Base-by-base conservation (phyloP, 2,797 vertebrate species). In the Coregonus suidteri region DNA sequence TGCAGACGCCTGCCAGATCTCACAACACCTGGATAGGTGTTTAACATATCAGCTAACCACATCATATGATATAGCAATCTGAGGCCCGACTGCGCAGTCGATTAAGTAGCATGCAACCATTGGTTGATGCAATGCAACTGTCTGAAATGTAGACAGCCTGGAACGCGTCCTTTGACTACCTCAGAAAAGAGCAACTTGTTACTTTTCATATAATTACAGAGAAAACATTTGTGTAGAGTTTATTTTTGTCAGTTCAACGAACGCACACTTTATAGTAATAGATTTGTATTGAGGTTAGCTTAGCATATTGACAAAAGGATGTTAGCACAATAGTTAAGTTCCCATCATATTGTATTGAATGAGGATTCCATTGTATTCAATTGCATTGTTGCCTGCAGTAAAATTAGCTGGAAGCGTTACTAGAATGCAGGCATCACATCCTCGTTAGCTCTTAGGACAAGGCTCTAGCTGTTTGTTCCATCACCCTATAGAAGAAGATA, bases 241-340 rank as follows among this genome's bases (percentile, higher is more conserved):
- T 89, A 87, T 86, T 75, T 89, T 91, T 89, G 83, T 86, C 88
- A 85, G 79, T 74, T 30, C 67, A 87, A 84, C 82, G 90, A 91
- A 90, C 89, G 90, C 90, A 87, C 88, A 85, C 86, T 90, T 89
- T 90, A 47, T 13, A 89, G 86, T 71, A 86, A 78, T 90, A 88
- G 86, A 53, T 76, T 73, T 66, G 76, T 85, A 87, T 76, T 79
- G 81, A 89, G 82, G 74, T 83, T 88, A 86, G 80, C 78, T 86
- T 75, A 76, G 77, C 79, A 80, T 75, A 68, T 53, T 51, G 74
- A 51, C 6, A 15, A 66, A 75, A 53, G 65, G 51, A 72, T 80
- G 83, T 65, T 81, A 83, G 67, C 54, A 74, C 71, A 83, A 81
- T 41, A 67, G 65, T 59, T 67, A 67, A 67, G 47, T 68, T 68